These are phyloP conservation scores for Climacteris rufus DNA, from an alignment of 2,113 vertebrate species.

Conservation along the genomic window DNA sequence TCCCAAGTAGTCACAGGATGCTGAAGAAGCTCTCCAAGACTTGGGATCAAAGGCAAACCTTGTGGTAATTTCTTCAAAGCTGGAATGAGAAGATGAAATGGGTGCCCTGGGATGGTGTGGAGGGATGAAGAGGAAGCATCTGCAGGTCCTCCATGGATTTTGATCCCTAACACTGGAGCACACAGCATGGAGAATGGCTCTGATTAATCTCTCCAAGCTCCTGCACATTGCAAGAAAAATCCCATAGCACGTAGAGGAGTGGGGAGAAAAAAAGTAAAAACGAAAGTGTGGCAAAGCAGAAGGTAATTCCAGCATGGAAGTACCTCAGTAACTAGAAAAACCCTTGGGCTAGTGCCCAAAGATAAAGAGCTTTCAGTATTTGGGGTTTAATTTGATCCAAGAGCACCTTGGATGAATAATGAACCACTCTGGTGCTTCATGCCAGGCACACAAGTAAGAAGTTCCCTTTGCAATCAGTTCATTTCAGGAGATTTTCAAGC, in stretches of 20 bases:
- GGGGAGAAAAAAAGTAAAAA: not conserved
- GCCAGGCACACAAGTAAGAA: not conserved
- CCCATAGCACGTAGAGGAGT: fast-evolving
- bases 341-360: not conserved
- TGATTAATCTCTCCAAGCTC: not conserved
- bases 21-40: not conserved
- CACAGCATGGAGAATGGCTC: not conserved
- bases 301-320: not conserved
- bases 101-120: not conserved
- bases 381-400: not conserved
- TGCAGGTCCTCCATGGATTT: not conserved
- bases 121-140: not conserved
- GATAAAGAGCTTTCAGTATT: not conserved
- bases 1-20: not conserved
- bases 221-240: not conserved
- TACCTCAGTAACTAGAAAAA: not conserved
- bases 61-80: not conserved
- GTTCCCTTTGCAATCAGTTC: not conserved
- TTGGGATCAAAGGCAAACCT: not conserved
- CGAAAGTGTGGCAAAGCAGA: not conserved
- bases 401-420: not conserved
- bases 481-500: not conserved
- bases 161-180: not conserved
- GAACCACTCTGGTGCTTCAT: not conserved
- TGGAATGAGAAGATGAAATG: not conserved